Percentiles rank a stretch among this genome's conserved stretches.
Evolutionary conservation across 2,797 vertebrate genomes (phyloP).

Genomic region (Acomys russatus): DNA sequence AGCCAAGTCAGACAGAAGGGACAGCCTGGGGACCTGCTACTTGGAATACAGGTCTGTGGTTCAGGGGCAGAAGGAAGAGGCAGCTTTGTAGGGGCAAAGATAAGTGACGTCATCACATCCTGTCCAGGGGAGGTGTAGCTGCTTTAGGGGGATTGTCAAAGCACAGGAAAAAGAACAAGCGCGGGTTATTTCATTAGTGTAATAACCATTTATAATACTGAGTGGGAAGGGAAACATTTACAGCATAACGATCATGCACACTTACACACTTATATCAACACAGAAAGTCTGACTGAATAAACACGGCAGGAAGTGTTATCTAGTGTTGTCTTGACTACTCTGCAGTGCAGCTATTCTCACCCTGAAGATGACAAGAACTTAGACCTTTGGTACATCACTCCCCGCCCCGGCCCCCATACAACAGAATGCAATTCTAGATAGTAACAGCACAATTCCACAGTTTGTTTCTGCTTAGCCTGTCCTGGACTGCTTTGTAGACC

Average conservation of each 20-base stretch:
- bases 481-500: no score
- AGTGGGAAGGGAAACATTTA: neutral
- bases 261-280: neutral
- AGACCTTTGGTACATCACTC: neutral
- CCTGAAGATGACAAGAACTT: neutral
- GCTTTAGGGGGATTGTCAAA: neutral
- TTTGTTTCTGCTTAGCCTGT: no score
- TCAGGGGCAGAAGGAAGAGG: neutral
- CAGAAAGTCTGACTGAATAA: neutral
- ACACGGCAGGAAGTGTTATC: neutral
- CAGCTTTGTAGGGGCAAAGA: neutral
- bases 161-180: neutral
- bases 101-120: neutral
- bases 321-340: neutral
- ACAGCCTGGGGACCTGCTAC: neutral
- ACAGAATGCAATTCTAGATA: neutral
- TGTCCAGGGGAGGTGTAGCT: neutral
- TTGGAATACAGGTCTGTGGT: neutral
- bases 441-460: neutral
- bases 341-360: no score
- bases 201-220: neutral
- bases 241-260: neutral
- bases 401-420: no score
- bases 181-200: neutral
- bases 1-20: neutral